These are phyloP conservation scores for Denticeps clupeoides DNA, from an alignment of 2,797 vertebrate species.

Conservation along the genomic window DNA sequence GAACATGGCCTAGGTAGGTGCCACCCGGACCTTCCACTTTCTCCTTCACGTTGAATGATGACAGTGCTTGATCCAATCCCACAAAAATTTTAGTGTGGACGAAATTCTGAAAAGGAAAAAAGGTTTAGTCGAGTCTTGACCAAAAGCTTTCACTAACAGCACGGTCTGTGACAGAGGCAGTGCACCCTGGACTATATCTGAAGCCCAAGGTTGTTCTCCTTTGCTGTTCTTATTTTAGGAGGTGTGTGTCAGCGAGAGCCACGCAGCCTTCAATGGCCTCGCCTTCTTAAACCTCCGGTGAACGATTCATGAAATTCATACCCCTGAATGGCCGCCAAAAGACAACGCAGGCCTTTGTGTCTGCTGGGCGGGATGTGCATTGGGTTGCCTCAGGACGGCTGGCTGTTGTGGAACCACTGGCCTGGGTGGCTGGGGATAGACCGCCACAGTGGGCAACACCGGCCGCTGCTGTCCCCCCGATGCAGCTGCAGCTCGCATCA, in stretches of 20 bases:
- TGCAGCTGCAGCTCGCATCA: constrained; percentile 46
- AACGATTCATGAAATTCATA: too few relatives aligned
- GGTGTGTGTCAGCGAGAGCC: constrained; percentile 58
- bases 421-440: constrained; percentile 60
- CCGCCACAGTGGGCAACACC: constrained; percentile 54
- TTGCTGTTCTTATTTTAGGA: constrained; percentile 54
- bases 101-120: constrained; percentile 54
- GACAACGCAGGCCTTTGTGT: constrained; percentile 59
- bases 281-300: constrained; percentile 59
- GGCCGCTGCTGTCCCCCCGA: constrained; percentile 50
- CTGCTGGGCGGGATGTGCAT: constrained; percentile 24
- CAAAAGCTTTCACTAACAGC: background rate
- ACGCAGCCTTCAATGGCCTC: constrained; percentile 47
- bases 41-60: constrained; percentile 63
- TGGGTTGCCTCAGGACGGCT: constrained; percentile 36
- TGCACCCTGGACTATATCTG: constrained; percentile 35
- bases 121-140: constrained; percentile 14
- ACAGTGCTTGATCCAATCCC: constrained; percentile 58
- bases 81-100: constrained; percentile 75
- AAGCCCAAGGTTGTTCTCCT: constrained; percentile 45
- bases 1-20: constrained; percentile 66
- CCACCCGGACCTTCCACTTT: constrained; percentile 64
- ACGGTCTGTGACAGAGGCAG: constrained; percentile 51
- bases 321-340: constrained; percentile 49
- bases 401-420: constrained; percentile 30